Conservation (phyloP, 2,113 vertebrate genomes). For the Urocolius indicus region DNA sequence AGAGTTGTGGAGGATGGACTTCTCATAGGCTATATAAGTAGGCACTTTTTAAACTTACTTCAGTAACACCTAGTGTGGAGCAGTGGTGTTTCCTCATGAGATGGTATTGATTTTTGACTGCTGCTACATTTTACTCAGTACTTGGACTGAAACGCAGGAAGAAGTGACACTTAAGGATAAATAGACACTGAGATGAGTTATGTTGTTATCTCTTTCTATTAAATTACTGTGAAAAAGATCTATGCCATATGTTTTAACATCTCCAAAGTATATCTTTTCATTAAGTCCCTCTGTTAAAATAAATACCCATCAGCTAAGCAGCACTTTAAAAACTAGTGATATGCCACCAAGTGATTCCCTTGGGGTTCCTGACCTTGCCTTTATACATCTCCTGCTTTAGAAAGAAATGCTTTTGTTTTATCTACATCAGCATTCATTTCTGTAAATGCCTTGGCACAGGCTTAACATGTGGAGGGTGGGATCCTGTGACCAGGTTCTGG, state of each 20-base stretch:
- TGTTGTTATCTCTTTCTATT: not conserved
- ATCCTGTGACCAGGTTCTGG: not conserved
- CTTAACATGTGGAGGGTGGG: not conserved
- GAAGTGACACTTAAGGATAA: not conserved
- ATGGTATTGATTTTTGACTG: not conserved
- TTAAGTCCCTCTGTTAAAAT: slow-evolving; percentile 23
- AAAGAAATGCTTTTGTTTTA: not conserved
- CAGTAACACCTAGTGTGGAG: not conserved
- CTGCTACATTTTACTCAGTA: not conserved
- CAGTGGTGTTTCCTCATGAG: not conserved
- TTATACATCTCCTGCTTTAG: not conserved
- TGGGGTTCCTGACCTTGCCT: not conserved
- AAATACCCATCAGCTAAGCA: not conserved
- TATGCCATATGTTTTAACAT: not conserved
- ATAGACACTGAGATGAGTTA: not conserved
- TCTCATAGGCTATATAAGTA: not conserved
- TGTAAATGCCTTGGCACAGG: not conserved
- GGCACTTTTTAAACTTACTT: not conserved
- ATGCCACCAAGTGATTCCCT: not conserved
- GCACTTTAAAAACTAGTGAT: not conserved
- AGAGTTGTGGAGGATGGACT: not conserved
- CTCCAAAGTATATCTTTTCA: slow-evolving; percentile 10
- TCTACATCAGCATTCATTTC: not conserved
- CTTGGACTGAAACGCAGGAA: not conserved
- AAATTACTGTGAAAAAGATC: not conserved